Conservation (phyloP, 2,888 invertebrate genomes). For the Eurois occulta region DNA sequence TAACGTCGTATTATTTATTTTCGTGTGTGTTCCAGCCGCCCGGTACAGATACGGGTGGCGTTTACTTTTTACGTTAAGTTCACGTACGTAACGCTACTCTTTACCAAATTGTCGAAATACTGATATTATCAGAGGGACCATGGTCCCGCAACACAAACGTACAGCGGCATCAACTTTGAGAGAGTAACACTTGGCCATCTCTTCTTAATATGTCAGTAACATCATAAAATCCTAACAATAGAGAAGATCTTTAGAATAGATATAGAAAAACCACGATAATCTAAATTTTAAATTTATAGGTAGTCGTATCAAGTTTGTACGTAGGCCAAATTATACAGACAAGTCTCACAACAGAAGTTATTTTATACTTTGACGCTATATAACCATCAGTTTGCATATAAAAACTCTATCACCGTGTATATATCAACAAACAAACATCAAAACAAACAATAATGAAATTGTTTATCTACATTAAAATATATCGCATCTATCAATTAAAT, state of each 20-base stretch:
- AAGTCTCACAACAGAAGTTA: slow-evolving; percentile 50
- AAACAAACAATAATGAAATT: slow-evolving; percentile 49
- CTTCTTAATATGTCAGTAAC: slow-evolving; percentile 68
- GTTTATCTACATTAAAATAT: slow-evolving; percentile 58
- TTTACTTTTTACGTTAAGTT: slow-evolving; percentile 84
- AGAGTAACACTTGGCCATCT: slow-evolving; percentile 75
- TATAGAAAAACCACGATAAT: slow-evolving; percentile 65
- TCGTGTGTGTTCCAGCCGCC: slow-evolving; percentile 87
- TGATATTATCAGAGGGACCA: slow-evolving; percentile 86
- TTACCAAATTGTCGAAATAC: slow-evolving; percentile 90
- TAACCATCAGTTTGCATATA: slow-evolving; percentile 55
- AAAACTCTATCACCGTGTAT: slow-evolving; percentile 57
- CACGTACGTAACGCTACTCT: slow-evolving; percentile 87
- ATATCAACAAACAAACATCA: slow-evolving; percentile 52
- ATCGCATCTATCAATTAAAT: slow-evolving; percentile 57
- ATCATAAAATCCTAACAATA: slow-evolving; percentile 71
- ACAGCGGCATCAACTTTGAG: slow-evolving; percentile 83
- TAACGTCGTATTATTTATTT: slow-evolving; percentile 91
- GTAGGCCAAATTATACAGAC: slow-evolving; percentile 67
- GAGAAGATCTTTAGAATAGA: slow-evolving; percentile 57
- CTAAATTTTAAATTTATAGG: slow-evolving; percentile 54
- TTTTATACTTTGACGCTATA: slow-evolving; percentile 37
- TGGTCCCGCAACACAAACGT: slow-evolving; percentile 87
- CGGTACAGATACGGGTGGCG: slow-evolving; percentile 85
- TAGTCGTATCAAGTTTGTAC: slow-evolving; percentile 65